Evolutionary conservation across 1,140 invertebrate species (phyloP), one percentile per base, ranked within the genome.

Genomic region (Leptestheria dahalacensis): DNA sequence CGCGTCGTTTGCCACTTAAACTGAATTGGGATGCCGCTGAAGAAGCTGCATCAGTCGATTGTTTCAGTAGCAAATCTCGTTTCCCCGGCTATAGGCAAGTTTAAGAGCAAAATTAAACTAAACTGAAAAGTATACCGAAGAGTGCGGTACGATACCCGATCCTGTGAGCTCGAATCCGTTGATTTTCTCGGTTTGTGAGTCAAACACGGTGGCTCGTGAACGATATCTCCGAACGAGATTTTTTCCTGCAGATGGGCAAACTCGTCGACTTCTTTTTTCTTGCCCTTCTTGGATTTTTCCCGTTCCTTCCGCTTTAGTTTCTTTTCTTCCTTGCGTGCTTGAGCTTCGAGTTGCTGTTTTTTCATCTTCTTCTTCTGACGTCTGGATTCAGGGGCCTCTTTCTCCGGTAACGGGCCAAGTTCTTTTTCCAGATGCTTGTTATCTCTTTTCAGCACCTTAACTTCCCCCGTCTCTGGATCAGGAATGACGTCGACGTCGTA

Each of bases 171-270:
- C 26, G 47, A 33, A 4, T 56, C 28, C 15, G 53, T 25, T 9
- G 72, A 71, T 65, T 76, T 75, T 61, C 68, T 73, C 1, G 79
- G 78, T 46, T 62, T 65, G 15, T 70, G 63, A 60, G 68, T 74
- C 0, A 84, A 68, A 62, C 70, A 68, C 21, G 83, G 82, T 15
- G 82, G 82, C 59, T 74, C 79, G 67, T 82, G 78, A n/a, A 69
- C 77, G 54, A 81, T 70, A 66, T 84, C 83, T 1, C 81, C 82
- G 73, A 85, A 85, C 66, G 74, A 65, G 46, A 84, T 70, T 58
- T 75, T 69, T 66, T 84, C 82, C 49, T 70, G 68, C n/a, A 71
- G 63, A 11, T 56, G 64, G 21, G 69, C 59, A 54, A 71, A 74
- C 18, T 74, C 72, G 47, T 75, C 68, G 18, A 50, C 15, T 25